phyloP scores from a whole-genome alignment of 1,140 invertebrate species.

The Andricus grossulariae region DNA sequence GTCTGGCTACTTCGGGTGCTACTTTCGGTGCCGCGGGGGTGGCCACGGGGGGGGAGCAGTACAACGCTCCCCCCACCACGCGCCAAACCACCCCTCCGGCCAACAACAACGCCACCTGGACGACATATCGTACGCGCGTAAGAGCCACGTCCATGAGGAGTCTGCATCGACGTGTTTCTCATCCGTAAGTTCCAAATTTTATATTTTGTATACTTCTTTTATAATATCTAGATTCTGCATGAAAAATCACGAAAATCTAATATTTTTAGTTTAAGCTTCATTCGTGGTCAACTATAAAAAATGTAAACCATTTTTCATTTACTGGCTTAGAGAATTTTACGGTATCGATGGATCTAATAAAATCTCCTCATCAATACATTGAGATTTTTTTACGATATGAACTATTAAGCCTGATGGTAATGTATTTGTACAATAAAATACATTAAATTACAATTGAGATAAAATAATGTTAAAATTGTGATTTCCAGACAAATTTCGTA shows the following conservation, averaged over 20 bases:
- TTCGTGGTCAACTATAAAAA: slow-evolving; percentile 33
- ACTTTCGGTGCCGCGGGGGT: slow-evolving; percentile 47
- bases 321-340: slow-evolving; percentile 9
- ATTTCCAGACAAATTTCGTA: no score
- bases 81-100: slow-evolving; percentile 58
- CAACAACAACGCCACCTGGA: slow-evolving; percentile 55
- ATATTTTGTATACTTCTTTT: slow-evolving; percentile 33
- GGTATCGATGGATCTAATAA: no score
- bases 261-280: slow-evolving; percentile 33
- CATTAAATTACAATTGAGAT: no score
- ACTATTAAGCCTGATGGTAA: no score
- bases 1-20: slow-evolving; percentile 63
- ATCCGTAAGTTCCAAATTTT: slow-evolving; percentile 69
- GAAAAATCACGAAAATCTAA: background rate
- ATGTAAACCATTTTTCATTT: slow-evolving; percentile 38
- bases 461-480: no score
- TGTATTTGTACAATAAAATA: no score
- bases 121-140: slow-evolving; percentile 59
- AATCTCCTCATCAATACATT: no score
- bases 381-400: no score
- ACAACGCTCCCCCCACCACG: slow-evolving; percentile 58
- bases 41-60: slow-evolving; percentile 57
- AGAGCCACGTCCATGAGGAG: slow-evolving; percentile 73
- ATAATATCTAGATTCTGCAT: slow-evolving; percentile 12
- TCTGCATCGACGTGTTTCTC: slow-evolving; percentile 72